phyloP scores from a whole-genome alignment of 2,888 invertebrate genomes.

The Pammene aurita region DNA sequence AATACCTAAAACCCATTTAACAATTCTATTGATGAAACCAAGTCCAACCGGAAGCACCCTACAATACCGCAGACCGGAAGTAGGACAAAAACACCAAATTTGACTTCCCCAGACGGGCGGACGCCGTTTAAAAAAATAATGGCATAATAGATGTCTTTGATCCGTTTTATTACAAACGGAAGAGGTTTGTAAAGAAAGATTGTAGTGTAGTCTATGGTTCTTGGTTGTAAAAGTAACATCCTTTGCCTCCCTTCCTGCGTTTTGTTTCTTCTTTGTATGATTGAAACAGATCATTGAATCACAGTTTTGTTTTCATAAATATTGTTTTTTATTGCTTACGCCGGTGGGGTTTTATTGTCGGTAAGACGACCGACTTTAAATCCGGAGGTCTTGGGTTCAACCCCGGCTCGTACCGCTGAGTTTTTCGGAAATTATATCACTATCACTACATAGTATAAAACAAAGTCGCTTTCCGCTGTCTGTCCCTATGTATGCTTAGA shows the following conservation, averaged over 20 bases:
- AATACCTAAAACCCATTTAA: slow-evolving; percentile 11
- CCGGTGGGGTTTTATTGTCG: background rate
- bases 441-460: no score
- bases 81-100: slow-evolving; percentile 45
- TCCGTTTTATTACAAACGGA: slow-evolving; percentile 54
- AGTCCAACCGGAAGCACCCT: slow-evolving; percentile 24
- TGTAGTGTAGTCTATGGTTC: slow-evolving; percentile 17
- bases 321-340: slow-evolving; percentile 5
- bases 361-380: no score
- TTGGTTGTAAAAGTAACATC: slow-evolving; percentile 28
- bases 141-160: slow-evolving; percentile 31
- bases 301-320: slow-evolving; percentile 11
- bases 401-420: no score
- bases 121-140: slow-evolving; percentile 36
- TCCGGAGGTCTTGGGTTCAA: no score
- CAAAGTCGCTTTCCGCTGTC: no score
- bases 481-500: no score
- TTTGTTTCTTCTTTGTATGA: slow-evolving; percentile 15
- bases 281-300: slow-evolving; percentile 17
- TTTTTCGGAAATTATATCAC: no score
- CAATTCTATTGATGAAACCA: slow-evolving; percentile 8
- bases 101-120: slow-evolving; percentile 42
- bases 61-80: slow-evolving; percentile 34
- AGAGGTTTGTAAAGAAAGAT: slow-evolving; percentile 61
- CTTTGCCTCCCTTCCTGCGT: slow-evolving; percentile 25